Conservation (phyloP, 2,888 invertebrate genomes). For the Griposia aprilina region DNA sequence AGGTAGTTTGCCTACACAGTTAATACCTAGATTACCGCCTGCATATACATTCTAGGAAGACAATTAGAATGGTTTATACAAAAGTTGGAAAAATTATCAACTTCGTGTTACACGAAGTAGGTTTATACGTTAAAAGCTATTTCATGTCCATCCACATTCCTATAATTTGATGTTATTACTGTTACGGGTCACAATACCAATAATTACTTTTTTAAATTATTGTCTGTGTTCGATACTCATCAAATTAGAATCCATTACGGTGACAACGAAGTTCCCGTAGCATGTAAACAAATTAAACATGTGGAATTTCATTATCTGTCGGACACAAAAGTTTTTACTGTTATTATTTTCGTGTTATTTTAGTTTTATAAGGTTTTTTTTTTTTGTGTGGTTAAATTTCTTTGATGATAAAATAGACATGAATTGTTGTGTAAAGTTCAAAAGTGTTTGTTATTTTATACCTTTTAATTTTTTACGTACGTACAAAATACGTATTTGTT, state of each 20-base stretch:
- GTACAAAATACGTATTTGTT: neutral
- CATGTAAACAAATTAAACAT: constrained; percentile 59
- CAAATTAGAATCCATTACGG: constrained; percentile 64
- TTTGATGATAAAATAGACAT: constrained; percentile 25
- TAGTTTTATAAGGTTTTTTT: constrained; percentile 29
- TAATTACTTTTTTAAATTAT: constrained; percentile 48
- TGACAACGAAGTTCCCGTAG: constrained; percentile 45
- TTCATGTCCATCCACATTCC: constrained; percentile 46
- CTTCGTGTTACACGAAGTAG: constrained; percentile 10
- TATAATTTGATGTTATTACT: constrained; percentile 47
- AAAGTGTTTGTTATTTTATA: neutral
- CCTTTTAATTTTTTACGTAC: neutral
- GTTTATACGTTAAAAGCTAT: constrained; percentile 51
- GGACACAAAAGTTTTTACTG: constrained; percentile 44
- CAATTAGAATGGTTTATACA: constrained; percentile 31
- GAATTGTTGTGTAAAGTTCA: neutral
- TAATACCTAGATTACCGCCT: constrained; percentile 35
- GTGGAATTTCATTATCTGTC: constrained; percentile 52
- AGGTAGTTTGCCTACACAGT: constrained; percentile 27
- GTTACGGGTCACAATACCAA: constrained; percentile 31
- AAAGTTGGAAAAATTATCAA: constrained; percentile 35
- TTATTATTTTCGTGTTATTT: constrained; percentile 43
- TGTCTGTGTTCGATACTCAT: constrained; percentile 53
- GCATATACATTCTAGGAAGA: constrained; percentile 40
- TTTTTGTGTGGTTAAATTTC: constrained; percentile 5